Evolutionary conservation across 2,888 invertebrate genomes (phyloP), one percentile per base, ranked within the genome.

Genomic region (Drepana falcataria): DNA sequence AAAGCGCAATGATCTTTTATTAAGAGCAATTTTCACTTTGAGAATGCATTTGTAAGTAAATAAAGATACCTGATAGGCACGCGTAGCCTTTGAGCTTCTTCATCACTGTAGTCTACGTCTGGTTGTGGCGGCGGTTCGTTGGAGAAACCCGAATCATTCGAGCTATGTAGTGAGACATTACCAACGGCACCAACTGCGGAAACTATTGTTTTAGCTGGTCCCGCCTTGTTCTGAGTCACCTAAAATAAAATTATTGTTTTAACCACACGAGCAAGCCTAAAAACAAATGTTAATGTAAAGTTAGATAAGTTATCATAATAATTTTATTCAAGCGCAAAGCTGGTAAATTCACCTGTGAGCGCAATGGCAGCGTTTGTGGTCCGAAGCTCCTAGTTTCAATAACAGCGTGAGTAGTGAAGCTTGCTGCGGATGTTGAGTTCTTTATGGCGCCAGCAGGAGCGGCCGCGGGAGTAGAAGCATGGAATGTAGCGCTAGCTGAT

Each of bases 71-170:
- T 94, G 81, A 93, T 92, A 47, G 94, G 93, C 61, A 93, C 92
- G 58, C 93, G 90, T 73, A 92, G 81, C 61, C 91, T 83, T 66
- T 94, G 93, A 56, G 94, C 95, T 78, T 97, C 97, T 85, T 97
- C 97, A 77, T 97, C 97, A 53, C 96, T 97, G 83, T 97, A 97
- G 84, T 97, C 97, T 58, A 96, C 94, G 84, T 97, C 97, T 35
- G 97, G 97, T 75, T 96, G 96, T 35, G 95, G 95, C 2, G 97
- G 96, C 6, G 95, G 95, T 78, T 97, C 97, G 79, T 97, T 97
- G 73, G 97, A 96, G 83, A 97, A 97, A 21, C 97, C 97, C 68
- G 96, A 97, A 85, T 97, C 97, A 83, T 97, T 97, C 79, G 96
- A 96, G 85, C 96, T 96, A 83, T 97, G 97, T 66, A 97, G 93